Percentiles rank a stretch among this genome's conserved stretches.
phyloP scores from a whole-genome alignment of 2,888 invertebrate species.

The Erebia palarica region DNA sequence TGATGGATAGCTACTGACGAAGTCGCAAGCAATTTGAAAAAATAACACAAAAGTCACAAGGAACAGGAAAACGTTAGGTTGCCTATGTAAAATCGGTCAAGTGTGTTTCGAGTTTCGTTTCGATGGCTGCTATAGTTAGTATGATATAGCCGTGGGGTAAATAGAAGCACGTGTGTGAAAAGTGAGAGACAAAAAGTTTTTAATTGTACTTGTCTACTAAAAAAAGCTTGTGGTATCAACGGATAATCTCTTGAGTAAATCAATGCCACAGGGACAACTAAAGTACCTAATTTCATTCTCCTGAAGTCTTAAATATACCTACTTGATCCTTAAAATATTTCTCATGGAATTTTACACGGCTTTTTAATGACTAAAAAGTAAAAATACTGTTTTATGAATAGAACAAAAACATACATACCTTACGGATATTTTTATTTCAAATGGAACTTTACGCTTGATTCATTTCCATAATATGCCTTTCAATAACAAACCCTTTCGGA shows the following conservation, averaged over 20 bases:
- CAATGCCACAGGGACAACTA: neutral
- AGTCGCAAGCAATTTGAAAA: too few species aligned
- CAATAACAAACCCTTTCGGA: slow-evolving; percentile 61
- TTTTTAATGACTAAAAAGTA: neutral
- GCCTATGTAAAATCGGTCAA: too few species aligned
- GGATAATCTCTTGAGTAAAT: neutral
- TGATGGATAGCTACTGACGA: too few species aligned
- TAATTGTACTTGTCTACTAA: too few species aligned
- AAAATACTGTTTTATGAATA: slow-evolving; percentile 26
- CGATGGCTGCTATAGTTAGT: too few species aligned
- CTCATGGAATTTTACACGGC: neutral
- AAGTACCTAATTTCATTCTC: neutral
- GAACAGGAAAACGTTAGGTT: too few species aligned
- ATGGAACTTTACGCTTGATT: slow-evolving; percentile 55
- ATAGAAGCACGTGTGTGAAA: too few species aligned
- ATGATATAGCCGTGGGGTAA: too few species aligned
- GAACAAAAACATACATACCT: slow-evolving; percentile 42
- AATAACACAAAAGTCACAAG: too few species aligned
- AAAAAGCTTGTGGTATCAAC: neutral
- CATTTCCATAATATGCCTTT: slow-evolving; percentile 58
- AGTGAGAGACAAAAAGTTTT: too few species aligned
- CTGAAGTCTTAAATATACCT: neutral
- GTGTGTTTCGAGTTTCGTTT: too few species aligned
- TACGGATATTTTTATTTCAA: slow-evolving; percentile 56
- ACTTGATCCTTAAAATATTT: neutral